These are phyloP conservation scores for Chanos chanos DNA, from an alignment of 2,797 vertebrate genomes.

Conservation along the genomic window DNA sequence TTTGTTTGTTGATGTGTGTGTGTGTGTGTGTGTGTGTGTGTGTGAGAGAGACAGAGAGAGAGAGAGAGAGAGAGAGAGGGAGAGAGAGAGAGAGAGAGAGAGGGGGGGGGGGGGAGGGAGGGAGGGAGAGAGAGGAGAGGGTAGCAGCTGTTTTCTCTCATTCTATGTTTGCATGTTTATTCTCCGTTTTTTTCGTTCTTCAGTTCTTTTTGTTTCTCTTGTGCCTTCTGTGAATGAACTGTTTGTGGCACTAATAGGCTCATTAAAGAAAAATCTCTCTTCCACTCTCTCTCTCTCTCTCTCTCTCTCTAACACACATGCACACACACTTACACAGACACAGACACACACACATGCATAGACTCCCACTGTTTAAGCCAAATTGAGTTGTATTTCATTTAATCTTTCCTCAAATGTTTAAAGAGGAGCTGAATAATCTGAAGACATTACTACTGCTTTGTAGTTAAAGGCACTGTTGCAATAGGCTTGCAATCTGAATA, in stretches of 20 bases:
- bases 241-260: constrained; percentile 31
- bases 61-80: neutral
- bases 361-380: constrained; percentile 7
- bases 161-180: neutral
- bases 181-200: neutral
- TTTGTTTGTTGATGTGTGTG: too few species aligned
- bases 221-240: constrained; percentile 19
- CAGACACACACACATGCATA: neutral
- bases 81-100: neutral
- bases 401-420: constrained; percentile 11
- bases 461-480: constrained; percentile 8
- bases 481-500: neutral
- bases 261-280: constrained; percentile 19
- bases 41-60: too few species aligned
- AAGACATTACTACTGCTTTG: neutral
- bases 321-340: neutral
- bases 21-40: too few species aligned
- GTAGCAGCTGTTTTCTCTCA: neutral
- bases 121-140: neutral
- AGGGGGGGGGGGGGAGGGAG: neutral
- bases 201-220: constrained; percentile 21
- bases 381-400: constrained; percentile 34
- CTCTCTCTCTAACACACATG: neutral
- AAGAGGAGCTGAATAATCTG: constrained; percentile 1
- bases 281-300: constrained; percentile 8